phyloP scores from a whole-genome alignment of 2,113 vertebrate genomes.

The Athene cunicularia region DNA sequence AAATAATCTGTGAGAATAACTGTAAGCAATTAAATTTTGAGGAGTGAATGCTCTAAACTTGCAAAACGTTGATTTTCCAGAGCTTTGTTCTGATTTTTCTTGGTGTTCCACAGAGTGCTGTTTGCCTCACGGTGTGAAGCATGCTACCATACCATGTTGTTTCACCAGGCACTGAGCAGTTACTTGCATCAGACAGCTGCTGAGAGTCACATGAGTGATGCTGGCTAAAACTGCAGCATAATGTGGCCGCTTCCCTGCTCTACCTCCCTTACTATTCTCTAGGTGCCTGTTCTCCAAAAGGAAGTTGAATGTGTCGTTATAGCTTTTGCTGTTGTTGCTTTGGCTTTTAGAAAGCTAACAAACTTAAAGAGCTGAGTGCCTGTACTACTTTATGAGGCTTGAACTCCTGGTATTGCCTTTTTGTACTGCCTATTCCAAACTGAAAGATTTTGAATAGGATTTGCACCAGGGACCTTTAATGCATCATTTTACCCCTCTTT shows the following conservation, averaged over 20 bases:
- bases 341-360: conserved; percentile 17
- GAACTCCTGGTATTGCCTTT: background rate
- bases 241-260: background rate
- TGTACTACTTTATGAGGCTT: background rate
- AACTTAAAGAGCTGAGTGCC: background rate
- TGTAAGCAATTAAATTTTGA: background rate
- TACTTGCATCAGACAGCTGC: conserved; percentile 49
- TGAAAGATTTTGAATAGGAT: background rate
- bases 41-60: background rate
- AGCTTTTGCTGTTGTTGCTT: conserved; percentile 31
- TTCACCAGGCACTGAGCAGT: conserved; percentile 2
- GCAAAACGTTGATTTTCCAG: background rate
- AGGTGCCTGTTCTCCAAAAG: background rate
- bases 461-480: conserved; percentile 10
- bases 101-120: background rate
- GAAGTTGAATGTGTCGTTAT: background rate
- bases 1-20: background rate
- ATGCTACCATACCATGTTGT: conserved; percentile 34
- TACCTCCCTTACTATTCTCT: background rate
- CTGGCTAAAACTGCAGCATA: conserved; percentile 14
- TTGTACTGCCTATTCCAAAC: background rate
- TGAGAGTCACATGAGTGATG: background rate
- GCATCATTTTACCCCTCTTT: conserved; percentile 8
- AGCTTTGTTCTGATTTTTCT: background rate
- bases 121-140: background rate